phyloP scores from a whole-genome alignment of 2,888 invertebrate genomes.

The Petrophora chlorosata region DNA sequence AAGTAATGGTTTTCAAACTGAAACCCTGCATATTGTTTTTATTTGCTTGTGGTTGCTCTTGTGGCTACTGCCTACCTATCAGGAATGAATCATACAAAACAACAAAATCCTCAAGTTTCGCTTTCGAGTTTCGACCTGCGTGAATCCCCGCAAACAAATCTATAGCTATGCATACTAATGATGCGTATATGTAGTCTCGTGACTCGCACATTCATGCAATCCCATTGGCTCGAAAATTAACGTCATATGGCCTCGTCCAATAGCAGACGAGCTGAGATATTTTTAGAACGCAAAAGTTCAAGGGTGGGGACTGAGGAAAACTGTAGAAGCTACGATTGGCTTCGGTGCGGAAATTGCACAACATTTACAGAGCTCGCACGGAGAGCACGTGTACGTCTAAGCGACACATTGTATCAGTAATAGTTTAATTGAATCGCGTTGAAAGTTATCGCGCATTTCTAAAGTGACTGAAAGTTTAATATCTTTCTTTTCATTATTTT shows the following conservation, averaged over 20 bases:
- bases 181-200: constrained; percentile 57
- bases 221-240: constrained; percentile 64
- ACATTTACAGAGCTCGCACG: constrained; percentile 62
- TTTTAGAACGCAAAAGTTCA: constrained; percentile 69
- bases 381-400: constrained; percentile 51
- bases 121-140: constrained; percentile 45
- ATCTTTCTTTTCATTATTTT: constrained; percentile 39
- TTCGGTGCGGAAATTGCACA: constrained; percentile 69
- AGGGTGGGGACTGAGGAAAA: constrained; percentile 75
- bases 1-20: not conserved
- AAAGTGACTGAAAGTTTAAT: constrained; percentile 18
- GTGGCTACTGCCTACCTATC: too few relatives aligned
- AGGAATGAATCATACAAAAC: too few relatives aligned
- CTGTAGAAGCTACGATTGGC: constrained; percentile 45
- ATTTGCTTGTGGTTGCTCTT: not conserved
- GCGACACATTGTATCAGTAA: constrained; percentile 22
- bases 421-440: constrained; percentile 10
- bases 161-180: constrained; percentile 33
- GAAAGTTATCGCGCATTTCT: constrained; percentile 17
- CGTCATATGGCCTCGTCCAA: constrained; percentile 69
- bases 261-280: constrained; percentile 54
- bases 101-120: too few relatives aligned
- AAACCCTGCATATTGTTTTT: not conserved
- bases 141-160: constrained; percentile 50
- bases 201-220: constrained; percentile 50